Evolutionary conservation across 2,797 vertebrate genomes (phyloP).

Genomic region (Miopithecus talapoin): DNA sequence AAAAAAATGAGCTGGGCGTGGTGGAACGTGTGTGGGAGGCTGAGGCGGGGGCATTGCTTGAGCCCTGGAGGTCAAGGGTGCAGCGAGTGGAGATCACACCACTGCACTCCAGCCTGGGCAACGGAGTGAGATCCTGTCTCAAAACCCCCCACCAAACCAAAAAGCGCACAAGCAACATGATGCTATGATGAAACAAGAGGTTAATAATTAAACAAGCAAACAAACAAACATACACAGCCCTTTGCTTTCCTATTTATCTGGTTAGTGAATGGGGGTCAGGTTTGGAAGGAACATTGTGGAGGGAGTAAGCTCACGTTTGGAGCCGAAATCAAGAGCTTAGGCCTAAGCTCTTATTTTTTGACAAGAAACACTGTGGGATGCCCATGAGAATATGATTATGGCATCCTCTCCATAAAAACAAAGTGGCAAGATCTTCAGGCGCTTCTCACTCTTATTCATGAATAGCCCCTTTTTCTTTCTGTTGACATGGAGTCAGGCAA

Average conservation of each 20-base stretch:
- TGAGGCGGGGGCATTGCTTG: too few relatives aligned
- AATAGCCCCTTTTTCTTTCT: not conserved
- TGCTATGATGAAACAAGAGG: not conserved
- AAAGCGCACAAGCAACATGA: not conserved
- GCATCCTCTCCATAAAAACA: not conserved
- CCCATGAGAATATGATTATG: not conserved
- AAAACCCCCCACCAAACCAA: too few relatives aligned
- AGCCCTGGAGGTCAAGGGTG: too few relatives aligned
- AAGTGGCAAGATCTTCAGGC: not conserved
- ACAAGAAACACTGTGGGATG: not conserved
- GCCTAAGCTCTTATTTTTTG: not conserved
- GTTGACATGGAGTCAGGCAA: not conserved
- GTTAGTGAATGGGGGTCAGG: not conserved
- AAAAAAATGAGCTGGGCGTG: too few relatives aligned
- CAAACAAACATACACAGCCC: not conserved
- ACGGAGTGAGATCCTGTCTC: too few relatives aligned
- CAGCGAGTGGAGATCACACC: too few relatives aligned
- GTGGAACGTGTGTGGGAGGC: too few relatives aligned
- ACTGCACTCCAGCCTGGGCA: too few relatives aligned
- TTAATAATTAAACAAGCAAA: not conserved
- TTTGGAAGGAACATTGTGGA: not conserved
- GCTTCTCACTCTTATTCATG: not conserved
- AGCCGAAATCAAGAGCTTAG: not conserved
- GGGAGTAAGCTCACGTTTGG: not conserved
- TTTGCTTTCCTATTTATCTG: not conserved